phyloP scores from a whole-genome alignment of 2,888 invertebrate genomes.

The Eurytoma adleriae region DNA sequence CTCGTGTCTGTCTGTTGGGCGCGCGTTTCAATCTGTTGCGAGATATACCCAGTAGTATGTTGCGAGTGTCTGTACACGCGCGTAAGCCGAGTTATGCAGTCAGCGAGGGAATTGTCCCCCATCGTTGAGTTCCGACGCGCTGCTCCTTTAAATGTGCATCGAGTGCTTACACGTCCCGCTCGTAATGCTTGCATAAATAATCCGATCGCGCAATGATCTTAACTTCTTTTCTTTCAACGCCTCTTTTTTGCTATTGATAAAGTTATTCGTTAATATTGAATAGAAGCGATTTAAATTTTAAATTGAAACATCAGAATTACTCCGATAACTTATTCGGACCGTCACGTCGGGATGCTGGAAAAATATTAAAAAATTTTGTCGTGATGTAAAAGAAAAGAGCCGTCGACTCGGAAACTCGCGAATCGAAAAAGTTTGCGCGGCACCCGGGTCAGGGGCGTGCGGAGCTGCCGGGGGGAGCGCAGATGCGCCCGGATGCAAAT shows the following conservation, averaged over 20 bases:
- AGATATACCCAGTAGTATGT: no score
- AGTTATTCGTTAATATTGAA: no score
- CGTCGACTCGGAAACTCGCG: neutral
- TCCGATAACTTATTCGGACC: no score
- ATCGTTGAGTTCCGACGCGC: conserved; percentile 28
- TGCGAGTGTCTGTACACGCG: neutral
- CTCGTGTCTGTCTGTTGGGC: neutral
- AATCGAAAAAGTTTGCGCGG: conserved; percentile 4
- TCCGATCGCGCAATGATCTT: conserved; percentile 12
- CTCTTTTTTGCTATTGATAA: no score
- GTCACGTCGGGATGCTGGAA: no score
- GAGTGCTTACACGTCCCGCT: neutral
- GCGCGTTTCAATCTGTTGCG: conserved; percentile 30
- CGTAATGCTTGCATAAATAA: conserved; percentile 29
- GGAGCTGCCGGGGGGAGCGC: conserved; percentile 64
- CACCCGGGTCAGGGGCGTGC: neutral
- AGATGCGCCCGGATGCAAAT: conserved; percentile 76
- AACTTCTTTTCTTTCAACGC: no score
- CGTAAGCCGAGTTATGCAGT: conserved; percentile 38
- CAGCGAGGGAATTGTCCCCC: conserved; percentile 36
- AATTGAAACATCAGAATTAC: no score
- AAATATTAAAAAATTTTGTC: no score
- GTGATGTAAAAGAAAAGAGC: neutral
- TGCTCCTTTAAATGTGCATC: conserved; percentile 35
- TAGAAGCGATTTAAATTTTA: no score